A percentile compares a stretch with the other conserved stretches of the same genome.
These are phyloP conservation scores for Pipistrellus nathusii DNA, from an alignment of 2,797 vertebrate genomes.

Conservation along the genomic window DNA sequence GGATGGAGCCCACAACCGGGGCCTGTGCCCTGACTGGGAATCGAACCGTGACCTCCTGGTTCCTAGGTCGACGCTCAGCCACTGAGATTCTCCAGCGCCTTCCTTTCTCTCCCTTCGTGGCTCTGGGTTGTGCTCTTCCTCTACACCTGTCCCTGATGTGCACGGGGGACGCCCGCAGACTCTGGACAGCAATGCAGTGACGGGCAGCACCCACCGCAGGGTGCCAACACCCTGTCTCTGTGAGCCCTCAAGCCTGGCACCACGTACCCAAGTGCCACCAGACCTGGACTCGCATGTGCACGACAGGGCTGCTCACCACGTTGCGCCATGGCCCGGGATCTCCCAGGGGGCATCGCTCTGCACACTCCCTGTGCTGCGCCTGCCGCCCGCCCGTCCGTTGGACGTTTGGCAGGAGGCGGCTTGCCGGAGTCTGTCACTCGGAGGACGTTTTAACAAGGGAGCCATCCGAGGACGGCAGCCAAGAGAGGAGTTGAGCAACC, in stretches of 20 bases:
- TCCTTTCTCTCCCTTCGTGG: not conserved
- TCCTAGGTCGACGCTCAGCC: not conserved
- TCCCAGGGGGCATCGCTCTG: not conserved
- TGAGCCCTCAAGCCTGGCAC: not conserved
- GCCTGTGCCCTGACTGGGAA: too few species aligned
- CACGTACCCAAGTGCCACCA: too few species aligned
- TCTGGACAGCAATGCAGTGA: not conserved
- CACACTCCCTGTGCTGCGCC: not conserved
- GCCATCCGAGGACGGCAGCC: not conserved
- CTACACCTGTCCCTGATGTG: not conserved
- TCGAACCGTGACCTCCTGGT: not conserved
- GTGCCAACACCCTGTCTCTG: fast-evolving
- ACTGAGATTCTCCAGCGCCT: not conserved
- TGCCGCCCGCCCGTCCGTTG: not conserved
- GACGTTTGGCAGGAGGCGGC: not conserved
- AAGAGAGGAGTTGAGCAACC: not conserved
- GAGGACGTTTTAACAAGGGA: conserved; percentile 14
- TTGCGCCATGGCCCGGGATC: not conserved
- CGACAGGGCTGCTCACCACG: not conserved
- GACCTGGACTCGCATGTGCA: not conserved
- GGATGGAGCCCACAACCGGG: too few species aligned
- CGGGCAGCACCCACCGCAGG: fast-evolving
- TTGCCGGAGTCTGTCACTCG: not conserved
- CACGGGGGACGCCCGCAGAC: not conserved
- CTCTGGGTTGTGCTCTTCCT: not conserved